Conservation (phyloP, 2,113 vertebrate genomes). For the Loxodonta africana region DNA sequence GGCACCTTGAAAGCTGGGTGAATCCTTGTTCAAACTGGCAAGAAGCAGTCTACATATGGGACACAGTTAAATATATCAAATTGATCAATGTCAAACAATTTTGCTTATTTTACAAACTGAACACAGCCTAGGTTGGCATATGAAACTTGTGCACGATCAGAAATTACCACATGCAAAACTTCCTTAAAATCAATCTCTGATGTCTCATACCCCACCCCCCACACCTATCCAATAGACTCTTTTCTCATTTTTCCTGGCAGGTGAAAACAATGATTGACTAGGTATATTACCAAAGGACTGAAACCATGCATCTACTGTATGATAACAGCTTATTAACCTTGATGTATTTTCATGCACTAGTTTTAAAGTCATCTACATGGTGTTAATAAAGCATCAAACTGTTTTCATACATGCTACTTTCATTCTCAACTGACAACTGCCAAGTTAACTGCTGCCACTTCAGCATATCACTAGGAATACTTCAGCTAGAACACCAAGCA, state of each 20-base stretch:
- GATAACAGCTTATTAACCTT: conserved; percentile 78
- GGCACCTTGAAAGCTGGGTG: conserved; percentile 49
- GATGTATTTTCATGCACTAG: conserved; percentile 72
- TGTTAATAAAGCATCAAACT: conserved; percentile 78
- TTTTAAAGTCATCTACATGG: conserved; percentile 69
- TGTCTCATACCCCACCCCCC: conserved; percentile 44
- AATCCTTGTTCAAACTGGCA: conserved; percentile 66
- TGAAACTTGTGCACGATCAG: conserved; percentile 48
- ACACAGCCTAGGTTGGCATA: conserved; percentile 35
- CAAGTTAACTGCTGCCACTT: conserved; percentile 77
- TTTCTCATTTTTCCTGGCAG: conserved; percentile 73
- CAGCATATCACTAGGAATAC: conserved; percentile 77
- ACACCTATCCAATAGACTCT: conserved; percentile 46
- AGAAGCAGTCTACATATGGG: conserved; percentile 41
- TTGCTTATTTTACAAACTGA: conserved; percentile 56
- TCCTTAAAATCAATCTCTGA: conserved; percentile 47
- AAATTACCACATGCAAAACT: conserved; percentile 45
- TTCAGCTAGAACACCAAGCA: conserved; percentile 79
- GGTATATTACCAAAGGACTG: conserved; percentile 65
- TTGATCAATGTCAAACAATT: conserved; percentile 52
- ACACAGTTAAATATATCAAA: conserved; percentile 55
- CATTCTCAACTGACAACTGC: conserved; percentile 82
- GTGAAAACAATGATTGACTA: conserved; percentile 75
- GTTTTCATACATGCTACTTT: conserved; percentile 77
- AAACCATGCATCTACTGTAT: conserved; percentile 75